These are phyloP conservation scores for Diplogasteroides magnus DNA, from an alignment of 1,140 invertebrate genomes.

Conservation along the genomic window DNA sequence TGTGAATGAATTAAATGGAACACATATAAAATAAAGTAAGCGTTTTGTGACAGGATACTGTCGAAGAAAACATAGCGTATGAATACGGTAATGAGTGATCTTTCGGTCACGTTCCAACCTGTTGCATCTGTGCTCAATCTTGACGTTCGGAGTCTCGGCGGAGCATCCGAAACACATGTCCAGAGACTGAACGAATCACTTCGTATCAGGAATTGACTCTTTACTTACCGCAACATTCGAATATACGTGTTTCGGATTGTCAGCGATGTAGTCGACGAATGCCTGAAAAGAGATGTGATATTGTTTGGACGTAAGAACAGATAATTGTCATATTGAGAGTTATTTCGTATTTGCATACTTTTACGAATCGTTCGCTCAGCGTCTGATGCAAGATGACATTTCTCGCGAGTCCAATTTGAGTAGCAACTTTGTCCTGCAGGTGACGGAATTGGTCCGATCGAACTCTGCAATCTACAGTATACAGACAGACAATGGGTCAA, in stretches of 20 bases:
- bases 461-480: no score
- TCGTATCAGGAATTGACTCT: no score
- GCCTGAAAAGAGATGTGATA: neutral
- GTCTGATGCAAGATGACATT: neutral
- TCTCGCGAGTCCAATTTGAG: neutral
- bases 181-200: no score
- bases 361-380: neutral
- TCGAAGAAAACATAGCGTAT: no score
- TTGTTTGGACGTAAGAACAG: no score
- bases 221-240: no score
- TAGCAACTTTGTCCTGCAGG: neutral
- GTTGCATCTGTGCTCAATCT: neutral
- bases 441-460: neutral
- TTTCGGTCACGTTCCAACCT: neutral
- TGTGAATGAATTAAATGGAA: no score
- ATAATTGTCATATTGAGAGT: no score
- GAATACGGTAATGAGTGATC: no score
- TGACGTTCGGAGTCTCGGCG: neutral
- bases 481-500: no score
- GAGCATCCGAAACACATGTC: neutral
- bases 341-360: neutral
- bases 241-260: neutral
- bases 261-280: neutral
- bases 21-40: no score
- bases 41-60: no score